These are phyloP conservation scores for Mnemiopsis leidyi DNA, from an alignment of 37 sponge, comb jelly and placozoan species.

Conservation along the genomic window DNA sequence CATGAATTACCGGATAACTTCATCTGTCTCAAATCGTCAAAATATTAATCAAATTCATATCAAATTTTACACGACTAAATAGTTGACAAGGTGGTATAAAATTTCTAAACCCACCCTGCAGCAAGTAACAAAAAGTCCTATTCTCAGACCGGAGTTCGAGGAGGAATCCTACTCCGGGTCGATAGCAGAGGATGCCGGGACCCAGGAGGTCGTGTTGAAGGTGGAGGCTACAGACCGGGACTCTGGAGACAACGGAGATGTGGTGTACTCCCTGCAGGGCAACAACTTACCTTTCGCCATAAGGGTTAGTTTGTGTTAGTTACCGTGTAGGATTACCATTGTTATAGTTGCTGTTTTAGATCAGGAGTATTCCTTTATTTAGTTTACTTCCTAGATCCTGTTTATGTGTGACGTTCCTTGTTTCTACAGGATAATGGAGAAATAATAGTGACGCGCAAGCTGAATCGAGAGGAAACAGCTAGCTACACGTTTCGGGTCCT, in stretches of 20 bases:
- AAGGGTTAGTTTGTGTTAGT: not conserved
- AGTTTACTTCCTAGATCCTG: too few relatives aligned
- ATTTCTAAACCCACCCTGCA: too few relatives aligned
- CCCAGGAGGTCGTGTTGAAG: not conserved
- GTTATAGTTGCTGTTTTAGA: too few relatives aligned
- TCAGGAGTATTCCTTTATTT: too few relatives aligned
- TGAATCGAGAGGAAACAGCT: not conserved
- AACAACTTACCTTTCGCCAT: conserved; percentile 23
- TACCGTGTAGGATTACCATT: not conserved
- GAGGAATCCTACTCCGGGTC: not conserved
- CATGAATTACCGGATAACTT: too few relatives aligned
- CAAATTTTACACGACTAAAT: too few relatives aligned
- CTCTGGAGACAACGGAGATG: not conserved
- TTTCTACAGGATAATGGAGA: conserved; percentile 28
- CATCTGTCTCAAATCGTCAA: too few relatives aligned
- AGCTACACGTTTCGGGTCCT: conserved; percentile 24
- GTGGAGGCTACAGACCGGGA: conserved; percentile 21
- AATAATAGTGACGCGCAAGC: conserved; percentile 3
- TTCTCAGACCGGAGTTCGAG: conserved; percentile 34
- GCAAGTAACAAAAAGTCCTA: too few relatives aligned
- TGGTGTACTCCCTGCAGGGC: not conserved
- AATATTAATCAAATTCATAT: too few relatives aligned
- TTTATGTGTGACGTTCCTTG: not conserved
- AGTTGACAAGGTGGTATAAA: too few relatives aligned
- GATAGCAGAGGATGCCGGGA: conserved; percentile 37